Percentiles rank a stretch among this genome's conserved stretches.
phyloP scores from a whole-genome alignment of 2,113 vertebrate species.

The Phalacrocorax pelagicus region DNA sequence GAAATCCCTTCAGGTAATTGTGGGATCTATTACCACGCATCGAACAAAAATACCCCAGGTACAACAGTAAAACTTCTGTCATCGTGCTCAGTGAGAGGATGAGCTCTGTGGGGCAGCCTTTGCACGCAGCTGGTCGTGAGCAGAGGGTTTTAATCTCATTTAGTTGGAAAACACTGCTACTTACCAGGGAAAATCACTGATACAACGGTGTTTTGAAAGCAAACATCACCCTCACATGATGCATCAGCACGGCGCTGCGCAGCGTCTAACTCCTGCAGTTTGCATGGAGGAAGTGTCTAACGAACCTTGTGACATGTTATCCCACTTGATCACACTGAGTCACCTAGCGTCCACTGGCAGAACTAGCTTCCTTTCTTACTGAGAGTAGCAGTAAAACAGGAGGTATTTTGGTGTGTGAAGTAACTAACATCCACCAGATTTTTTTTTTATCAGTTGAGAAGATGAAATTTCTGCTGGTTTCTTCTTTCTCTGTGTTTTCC shows the following conservation, averaged over 20 bases:
- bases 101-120: neutral
- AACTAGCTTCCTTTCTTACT: neutral
- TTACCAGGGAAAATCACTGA: neutral
- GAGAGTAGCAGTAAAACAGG: neutral
- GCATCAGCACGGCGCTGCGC: neutral
- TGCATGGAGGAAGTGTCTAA: neutral
- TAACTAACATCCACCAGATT: neutral
- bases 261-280: neutral
- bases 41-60: neutral
- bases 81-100: rapidly evolving
- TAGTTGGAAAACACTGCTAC: neutral
- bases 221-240: neutral
- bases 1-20: neutral
- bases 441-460: neutral
- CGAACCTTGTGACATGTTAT: neutral
- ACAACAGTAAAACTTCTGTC: neutral
- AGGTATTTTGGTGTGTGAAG: neutral
- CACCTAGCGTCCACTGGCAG: neutral
- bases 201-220: neutral
- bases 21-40: neutral
- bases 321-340: neutral
- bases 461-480: neutral
- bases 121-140: neutral
- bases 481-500: neutral
- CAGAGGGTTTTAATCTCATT: neutral